These are phyloP conservation scores for Passer domesticus DNA, from an alignment of 2,113 vertebrate genomes.

Conservation along the genomic window DNA sequence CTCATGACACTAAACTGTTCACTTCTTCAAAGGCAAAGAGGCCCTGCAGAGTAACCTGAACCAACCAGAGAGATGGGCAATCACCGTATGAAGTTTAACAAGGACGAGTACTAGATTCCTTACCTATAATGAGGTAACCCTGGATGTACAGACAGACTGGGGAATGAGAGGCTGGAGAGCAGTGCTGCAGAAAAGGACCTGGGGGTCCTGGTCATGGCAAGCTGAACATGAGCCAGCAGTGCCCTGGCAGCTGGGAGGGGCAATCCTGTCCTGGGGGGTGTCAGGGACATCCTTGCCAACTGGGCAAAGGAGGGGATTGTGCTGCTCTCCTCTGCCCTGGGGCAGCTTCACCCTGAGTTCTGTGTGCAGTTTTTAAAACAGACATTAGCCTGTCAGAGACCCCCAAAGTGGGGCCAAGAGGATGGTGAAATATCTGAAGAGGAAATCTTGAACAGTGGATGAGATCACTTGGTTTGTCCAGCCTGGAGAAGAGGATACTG, in stretches of 20 bases:
- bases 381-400: neutral
- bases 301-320: neutral
- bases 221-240: neutral
- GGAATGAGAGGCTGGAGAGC: neutral
- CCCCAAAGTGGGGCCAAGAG: neutral
- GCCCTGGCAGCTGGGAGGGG: neutral
- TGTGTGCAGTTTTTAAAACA: neutral
- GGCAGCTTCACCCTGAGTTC: accelerated
- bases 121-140: accelerated
- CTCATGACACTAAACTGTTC: neutral
- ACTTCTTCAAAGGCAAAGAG: neutral
- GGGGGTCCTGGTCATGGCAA: accelerated
- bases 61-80: neutral
- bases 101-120: neutral
- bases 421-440: neutral
- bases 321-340: accelerated
- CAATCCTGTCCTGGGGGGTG: accelerated
- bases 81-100: neutral
- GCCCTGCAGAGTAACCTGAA: neutral
- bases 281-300: accelerated
- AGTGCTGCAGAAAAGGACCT: accelerated
- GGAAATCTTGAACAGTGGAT: neutral
- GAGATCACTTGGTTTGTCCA: neutral
- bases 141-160: accelerated
- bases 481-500: neutral